Evolutionary conservation across 2,888 invertebrate species (phyloP).

Genomic region (Aspidapion aeneum): DNA sequence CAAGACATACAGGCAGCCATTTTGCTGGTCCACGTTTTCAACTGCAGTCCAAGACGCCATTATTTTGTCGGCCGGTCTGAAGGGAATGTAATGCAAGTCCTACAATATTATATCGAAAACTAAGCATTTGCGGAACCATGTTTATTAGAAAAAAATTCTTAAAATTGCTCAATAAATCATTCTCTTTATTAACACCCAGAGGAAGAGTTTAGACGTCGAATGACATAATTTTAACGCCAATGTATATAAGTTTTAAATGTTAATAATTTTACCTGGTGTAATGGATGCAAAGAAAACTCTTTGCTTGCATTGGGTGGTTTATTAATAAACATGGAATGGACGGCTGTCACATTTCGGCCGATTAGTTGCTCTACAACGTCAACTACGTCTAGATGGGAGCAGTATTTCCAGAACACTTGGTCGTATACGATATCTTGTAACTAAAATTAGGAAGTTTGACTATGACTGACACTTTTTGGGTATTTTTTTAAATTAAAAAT

Average conservation of each 20-base stretch:
- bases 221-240: too few species aligned
- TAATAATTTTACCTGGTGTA: slow-evolving; percentile 62
- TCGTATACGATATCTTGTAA: slow-evolving; percentile 75
- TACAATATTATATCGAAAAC: too few species aligned
- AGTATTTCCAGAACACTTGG: slow-evolving; percentile 67
- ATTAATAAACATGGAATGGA: slow-evolving; percentile 87
- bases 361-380: slow-evolving; percentile 69
- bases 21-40: slow-evolving; percentile 66
- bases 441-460: too few species aligned
- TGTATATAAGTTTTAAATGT: too few species aligned
- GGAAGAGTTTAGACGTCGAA: too few species aligned
- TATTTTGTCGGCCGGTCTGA: slow-evolving; percentile 75
- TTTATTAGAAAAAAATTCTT: too few species aligned
- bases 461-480: too few species aligned
- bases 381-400: slow-evolving; percentile 58
- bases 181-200: too few species aligned
- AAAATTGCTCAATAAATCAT: too few species aligned
- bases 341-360: slow-evolving; percentile 69
- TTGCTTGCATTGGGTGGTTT: slow-evolving; percentile 77
- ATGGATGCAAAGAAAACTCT: slow-evolving; percentile 60
- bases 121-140: too few species aligned
- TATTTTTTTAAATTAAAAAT: too few species aligned
- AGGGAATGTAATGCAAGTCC: slow-evolving; percentile 86
- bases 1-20: slow-evolving; percentile 81
- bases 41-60: slow-evolving; percentile 89